phyloP scores from a whole-genome alignment of 2,113 vertebrate species.

The Mastomys natalensis region DNA sequence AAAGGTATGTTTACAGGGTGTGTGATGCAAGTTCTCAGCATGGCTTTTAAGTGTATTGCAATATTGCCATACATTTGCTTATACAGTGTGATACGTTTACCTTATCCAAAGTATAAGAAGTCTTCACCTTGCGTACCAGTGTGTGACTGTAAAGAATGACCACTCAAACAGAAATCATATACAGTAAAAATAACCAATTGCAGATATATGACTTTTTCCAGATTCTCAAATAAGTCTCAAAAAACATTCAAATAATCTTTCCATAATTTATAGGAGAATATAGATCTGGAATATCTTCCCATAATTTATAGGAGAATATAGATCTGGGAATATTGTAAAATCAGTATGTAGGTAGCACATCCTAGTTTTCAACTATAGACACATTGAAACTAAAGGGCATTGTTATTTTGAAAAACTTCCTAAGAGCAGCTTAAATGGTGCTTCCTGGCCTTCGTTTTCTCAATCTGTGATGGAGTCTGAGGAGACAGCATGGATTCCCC shows the following conservation, averaged over 20 bases:
- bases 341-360: not conserved
- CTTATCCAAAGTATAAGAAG: not conserved
- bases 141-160: not conserved
- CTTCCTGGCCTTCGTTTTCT: not conserved
- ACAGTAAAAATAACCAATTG: not conserved
- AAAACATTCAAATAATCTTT: not conserved
- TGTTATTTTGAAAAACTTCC: not conserved
- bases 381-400: not conserved
- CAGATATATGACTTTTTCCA: not conserved
- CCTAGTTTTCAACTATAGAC: conserved; percentile 23
- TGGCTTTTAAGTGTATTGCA: not conserved
- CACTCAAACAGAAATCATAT: not conserved
- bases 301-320: not conserved
- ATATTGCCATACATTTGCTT: not conserved
- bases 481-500: not conserved
- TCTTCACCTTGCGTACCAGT: not conserved
- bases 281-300: not conserved
- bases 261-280: not conserved
- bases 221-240: not conserved
- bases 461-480: not conserved
- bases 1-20: not conserved
- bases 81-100: not conserved
- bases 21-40: not conserved
- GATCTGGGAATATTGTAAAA: not conserved
- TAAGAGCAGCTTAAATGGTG: not conserved